These are phyloP conservation scores for Heliocidaris erythrogramma DNA, from an alignment of 35 echinoderm and acorn worm genomes.

Conservation along the genomic window DNA sequence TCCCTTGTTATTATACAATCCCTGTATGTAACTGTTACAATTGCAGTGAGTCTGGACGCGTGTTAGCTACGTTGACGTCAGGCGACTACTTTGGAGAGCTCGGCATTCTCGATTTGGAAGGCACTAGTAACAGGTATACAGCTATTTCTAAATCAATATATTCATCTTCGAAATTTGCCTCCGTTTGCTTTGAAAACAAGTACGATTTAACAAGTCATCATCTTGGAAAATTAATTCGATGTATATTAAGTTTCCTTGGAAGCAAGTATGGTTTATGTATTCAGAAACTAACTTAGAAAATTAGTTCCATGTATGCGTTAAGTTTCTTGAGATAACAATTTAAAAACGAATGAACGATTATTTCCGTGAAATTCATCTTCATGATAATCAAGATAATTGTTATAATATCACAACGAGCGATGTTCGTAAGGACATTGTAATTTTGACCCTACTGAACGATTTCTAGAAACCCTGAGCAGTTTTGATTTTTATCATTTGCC, in stretches of 20 bases:
- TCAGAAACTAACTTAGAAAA: not conserved
- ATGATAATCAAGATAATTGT: no score
- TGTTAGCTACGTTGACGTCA: constrained; percentile 26
- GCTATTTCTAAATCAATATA: not conserved
- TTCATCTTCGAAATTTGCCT: not conserved
- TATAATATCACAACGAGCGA: no score
- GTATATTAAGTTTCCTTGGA: not conserved
- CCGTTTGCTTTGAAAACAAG: not conserved
- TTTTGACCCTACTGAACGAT: no score
- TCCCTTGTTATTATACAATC: not conserved
- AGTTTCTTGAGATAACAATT: no score
- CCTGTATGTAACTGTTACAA: not conserved
- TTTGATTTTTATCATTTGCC: no score
- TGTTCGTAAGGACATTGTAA: no score
- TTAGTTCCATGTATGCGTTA: not conserved
- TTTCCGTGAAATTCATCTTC: no score
- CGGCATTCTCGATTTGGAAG: constrained; percentile 23
- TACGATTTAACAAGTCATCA: not conserved
- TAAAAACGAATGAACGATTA: no score
- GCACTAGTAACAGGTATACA: constrained; percentile 37
- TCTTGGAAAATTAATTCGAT: not conserved
- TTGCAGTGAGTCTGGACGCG: constrained; percentile 15
- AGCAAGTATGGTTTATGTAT: not conserved
- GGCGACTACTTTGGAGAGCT: constrained; percentile 44
- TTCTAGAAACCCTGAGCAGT: no score